phyloP scores from a whole-genome alignment of 2,113 vertebrate species.

The Pterocles burchelli region DNA sequence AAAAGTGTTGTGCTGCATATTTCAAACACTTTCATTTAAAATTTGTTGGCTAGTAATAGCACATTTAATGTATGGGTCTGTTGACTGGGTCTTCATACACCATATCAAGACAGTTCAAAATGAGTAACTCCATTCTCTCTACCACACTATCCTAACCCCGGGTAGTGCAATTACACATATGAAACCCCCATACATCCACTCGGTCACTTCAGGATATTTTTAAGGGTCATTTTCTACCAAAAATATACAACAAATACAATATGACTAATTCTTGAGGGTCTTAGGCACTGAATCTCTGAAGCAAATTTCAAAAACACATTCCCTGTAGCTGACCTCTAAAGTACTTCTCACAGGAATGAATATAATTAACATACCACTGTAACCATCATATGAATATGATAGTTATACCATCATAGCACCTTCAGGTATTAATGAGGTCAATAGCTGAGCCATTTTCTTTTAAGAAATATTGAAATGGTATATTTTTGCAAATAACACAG shows the following conservation, averaged over 20 bases:
- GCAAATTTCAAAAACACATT: not conserved
- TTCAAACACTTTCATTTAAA: not conserved
- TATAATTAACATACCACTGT: not conserved
- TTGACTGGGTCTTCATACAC: not conserved
- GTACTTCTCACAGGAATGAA: not conserved
- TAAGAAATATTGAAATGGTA: not conserved
- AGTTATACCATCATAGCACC: not conserved
- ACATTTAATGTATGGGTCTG: not conserved
- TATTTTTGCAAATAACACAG: not conserved
- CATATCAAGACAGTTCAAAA: not conserved
- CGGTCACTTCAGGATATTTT: not conserved
- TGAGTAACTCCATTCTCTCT: not conserved
- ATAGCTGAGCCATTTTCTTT: not conserved
- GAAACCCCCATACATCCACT: not conserved
- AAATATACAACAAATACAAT: not conserved
- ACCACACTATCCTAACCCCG: not conserved
- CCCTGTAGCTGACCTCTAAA: not conserved
- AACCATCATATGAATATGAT: not conserved
- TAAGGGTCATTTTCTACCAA: not conserved
- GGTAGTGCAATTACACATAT: not conserved
- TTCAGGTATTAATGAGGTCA: not conserved
- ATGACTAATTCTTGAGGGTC: not conserved
- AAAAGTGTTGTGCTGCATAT: not conserved
- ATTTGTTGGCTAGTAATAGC: not conserved
- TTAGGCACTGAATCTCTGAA: not conserved